phyloP scores from a whole-genome alignment of 2,113 vertebrate genomes.

The Euleptes europaea region DNA sequence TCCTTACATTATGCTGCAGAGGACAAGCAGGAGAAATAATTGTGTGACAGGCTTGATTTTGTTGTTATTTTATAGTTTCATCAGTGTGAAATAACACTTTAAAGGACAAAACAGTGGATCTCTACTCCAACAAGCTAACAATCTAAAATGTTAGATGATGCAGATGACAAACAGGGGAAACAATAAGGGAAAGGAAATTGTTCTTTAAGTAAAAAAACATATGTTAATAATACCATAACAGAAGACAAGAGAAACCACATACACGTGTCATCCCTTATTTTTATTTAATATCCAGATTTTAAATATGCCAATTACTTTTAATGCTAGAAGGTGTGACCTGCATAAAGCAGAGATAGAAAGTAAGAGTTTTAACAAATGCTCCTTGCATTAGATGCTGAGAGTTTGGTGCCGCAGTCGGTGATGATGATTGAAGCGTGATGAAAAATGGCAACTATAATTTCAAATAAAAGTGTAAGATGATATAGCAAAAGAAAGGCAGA shows the following conservation, averaged over 20 bases:
- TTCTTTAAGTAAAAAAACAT: not conserved
- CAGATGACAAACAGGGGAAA: not conserved
- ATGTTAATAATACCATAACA: not conserved
- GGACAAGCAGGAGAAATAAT: not conserved
- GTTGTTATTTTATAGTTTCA: too few relatives aligned
- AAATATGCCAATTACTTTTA: not conserved
- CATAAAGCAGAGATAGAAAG: conserved; percentile 4
- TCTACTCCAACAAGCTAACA: too few relatives aligned
- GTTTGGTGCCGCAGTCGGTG: conserved; percentile 5
- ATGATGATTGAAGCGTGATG: conserved; percentile 1
- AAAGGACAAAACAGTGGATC: too few relatives aligned
- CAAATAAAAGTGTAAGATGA: conserved; percentile 26
- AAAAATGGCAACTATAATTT: conserved; percentile 33
- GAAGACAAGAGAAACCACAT: not conserved
- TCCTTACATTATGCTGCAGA: not conserved
- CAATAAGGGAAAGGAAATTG: not conserved
- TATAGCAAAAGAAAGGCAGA: conserved; percentile 18
- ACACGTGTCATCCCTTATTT: not conserved
- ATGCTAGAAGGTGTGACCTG: not conserved
- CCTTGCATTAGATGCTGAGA: not conserved
- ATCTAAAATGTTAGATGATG: too few relatives aligned
- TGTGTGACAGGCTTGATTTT: not conserved
- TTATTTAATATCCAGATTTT: not conserved
- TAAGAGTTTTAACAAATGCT: conserved; percentile 22
- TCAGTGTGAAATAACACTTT: too few relatives aligned